phyloP scores from a whole-genome alignment of 2,797 vertebrate species.

The Cyprinella venusta region DNA sequence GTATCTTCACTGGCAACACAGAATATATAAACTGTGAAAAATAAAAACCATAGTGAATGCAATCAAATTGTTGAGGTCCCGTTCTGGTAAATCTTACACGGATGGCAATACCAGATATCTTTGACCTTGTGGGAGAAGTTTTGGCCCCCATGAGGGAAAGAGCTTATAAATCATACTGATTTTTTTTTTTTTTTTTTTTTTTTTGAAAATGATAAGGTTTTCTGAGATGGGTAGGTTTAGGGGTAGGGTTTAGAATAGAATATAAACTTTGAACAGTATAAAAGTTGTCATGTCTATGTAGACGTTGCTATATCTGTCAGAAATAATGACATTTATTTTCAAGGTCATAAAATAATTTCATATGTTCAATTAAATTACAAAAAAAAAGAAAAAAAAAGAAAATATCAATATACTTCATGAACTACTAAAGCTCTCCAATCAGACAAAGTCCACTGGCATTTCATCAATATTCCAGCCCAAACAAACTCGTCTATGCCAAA shows the following conservation, averaged over 20 bases:
- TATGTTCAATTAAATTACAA: background rate
- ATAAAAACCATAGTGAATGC: background rate
- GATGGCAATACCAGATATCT: no score
- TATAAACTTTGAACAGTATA: background rate
- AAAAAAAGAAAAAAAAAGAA: background rate
- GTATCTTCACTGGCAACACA: background rate
- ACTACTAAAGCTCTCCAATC: constrained; percentile 8
- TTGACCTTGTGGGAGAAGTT: no score
- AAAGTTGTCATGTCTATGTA: background rate
- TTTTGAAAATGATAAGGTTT: background rate
- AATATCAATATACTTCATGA: background rate
- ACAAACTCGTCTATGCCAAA: constrained; percentile 20
- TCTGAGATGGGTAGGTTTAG: background rate
- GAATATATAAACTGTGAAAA: background rate
- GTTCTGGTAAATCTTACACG: no score
- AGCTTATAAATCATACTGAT: no score
- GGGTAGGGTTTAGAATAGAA: background rate
- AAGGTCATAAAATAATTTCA: background rate
- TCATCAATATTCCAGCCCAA: constrained; percentile 49
- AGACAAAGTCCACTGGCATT: constrained; percentile 5
- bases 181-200: no score
- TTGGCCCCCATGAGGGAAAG: no score
- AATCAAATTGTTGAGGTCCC: background rate
- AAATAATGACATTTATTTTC: background rate
- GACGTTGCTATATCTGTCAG: background rate